Evolutionary conservation across 1,140 invertebrate genomes (phyloP).

Genomic region (Neoseiulus cucumeris): DNA sequence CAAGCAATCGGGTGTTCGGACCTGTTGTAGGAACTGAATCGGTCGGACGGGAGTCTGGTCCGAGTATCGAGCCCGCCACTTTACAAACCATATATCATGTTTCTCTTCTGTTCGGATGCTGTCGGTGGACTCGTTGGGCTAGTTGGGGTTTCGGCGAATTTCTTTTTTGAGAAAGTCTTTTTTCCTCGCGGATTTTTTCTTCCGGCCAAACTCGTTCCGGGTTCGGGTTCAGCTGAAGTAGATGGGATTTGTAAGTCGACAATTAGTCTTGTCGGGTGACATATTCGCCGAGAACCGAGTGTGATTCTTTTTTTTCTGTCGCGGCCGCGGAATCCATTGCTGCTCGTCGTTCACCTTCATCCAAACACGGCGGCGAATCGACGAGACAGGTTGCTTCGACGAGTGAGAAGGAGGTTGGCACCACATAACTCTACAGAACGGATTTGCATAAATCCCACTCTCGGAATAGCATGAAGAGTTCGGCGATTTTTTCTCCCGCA

Average conservation of each 20-base stretch:
- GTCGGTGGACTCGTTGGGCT: not conserved
- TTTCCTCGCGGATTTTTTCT: not conserved
- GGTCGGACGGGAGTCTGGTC: too few relatives aligned
- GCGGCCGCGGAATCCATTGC: not conserved
- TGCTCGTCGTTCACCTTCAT: not conserved
- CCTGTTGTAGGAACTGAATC: too few relatives aligned
- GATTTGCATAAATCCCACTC: not conserved
- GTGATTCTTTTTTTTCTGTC: not conserved
- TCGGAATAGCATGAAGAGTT: too few relatives aligned
- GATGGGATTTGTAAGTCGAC: slow-evolving; percentile 11
- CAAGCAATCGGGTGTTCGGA: too few relatives aligned
- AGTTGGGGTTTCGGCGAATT: not conserved
- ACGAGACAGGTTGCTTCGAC: not conserved
- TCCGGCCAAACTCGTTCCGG: not conserved
- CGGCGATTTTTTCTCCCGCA: too few relatives aligned
- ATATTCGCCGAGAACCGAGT: not conserved
- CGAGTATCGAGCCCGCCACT: slow-evolving; percentile 2
- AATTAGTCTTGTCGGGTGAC: slow-evolving; percentile 9
- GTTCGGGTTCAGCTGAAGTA: not conserved
- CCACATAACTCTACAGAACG: not conserved
- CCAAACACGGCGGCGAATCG: not conserved
- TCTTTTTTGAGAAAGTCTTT: not conserved
- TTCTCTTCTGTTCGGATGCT: not conserved
- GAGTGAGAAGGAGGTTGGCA: not conserved
- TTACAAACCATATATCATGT: slow-evolving; percentile 12